A percentile compares a stretch with the other conserved stretches of the same genome.
phyloP scores from a whole-genome alignment of 2,797 vertebrate genomes.

The Trachurus trachurus region DNA sequence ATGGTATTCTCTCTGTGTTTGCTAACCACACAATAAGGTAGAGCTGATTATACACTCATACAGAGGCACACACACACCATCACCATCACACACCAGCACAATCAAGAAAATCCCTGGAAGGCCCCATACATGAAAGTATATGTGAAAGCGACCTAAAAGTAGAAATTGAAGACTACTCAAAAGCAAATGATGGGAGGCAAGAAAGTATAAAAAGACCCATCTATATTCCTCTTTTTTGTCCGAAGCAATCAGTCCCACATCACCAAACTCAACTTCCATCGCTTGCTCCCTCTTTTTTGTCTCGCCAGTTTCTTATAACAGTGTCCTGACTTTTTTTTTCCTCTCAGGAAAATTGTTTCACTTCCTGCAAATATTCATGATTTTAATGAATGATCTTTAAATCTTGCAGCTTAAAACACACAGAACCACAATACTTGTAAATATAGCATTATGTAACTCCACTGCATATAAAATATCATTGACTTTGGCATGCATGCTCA shows the following conservation, averaged over 20 bases:
- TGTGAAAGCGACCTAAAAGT: conserved; percentile 20
- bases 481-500: neutral
- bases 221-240: neutral
- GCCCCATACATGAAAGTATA: conserved; percentile 27
- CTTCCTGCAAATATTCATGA: neutral
- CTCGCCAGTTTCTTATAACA: neutral
- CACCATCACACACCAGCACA: conserved; percentile 47
- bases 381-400: neutral
- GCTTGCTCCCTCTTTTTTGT: neutral
- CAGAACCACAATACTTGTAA: neutral
- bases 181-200: conserved; percentile 45
- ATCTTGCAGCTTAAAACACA: neutral
- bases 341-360: neutral
- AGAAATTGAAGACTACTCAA: conserved; percentile 31
- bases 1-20: conserved; percentile 60
- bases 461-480: neutral
- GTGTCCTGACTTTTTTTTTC: neutral
- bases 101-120: conserved; percentile 49
- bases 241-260: neutral
- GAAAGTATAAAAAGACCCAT: conserved; percentile 12
- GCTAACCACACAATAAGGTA: conserved; percentile 62
- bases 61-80: conserved; percentile 29
- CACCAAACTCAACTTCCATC: neutral
- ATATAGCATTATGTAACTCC: fast-evolving
- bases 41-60: conserved; percentile 56